A percentile compares a stretch with the other conserved stretches of the same genome.
phyloP scores from a whole-genome alignment of 2,797 vertebrate species.

The Peromyscus nudipes region DNA sequence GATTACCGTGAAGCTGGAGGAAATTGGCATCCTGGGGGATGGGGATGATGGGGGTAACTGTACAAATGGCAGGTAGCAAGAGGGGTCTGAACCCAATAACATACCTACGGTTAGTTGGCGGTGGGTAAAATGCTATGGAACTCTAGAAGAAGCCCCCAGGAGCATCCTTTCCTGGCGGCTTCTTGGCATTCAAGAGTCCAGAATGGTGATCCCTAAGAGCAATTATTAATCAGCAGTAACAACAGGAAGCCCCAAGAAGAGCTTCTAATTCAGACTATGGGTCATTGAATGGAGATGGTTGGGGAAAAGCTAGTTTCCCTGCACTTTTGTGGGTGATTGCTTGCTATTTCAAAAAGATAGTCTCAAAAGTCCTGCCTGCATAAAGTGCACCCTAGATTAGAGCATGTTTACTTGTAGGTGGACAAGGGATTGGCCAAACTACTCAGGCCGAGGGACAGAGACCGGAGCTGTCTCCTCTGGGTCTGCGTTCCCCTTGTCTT shows the following conservation, averaged over 20 bases:
- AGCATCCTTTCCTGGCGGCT: background rate
- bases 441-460: background rate
- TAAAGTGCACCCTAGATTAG: background rate
- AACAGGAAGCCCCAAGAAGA: background rate
- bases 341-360: background rate
- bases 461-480: fast-evolving
- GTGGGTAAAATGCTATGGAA: too few species aligned
- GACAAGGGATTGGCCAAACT: background rate
- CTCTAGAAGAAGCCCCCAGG: fast-evolving
- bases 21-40: background rate
- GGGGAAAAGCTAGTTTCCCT: background rate
- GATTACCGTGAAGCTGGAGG: background rate
- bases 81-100: too few species aligned
- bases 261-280: background rate
- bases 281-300: fast-evolving
- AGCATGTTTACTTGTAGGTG: background rate
- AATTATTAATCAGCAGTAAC: background rate
- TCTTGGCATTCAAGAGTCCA: background rate
- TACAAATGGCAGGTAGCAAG: background rate
- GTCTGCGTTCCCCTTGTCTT: background rate
- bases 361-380: background rate
- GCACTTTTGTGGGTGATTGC: background rate
- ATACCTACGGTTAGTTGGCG: background rate
- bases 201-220: background rate
- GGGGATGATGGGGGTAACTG: background rate